Evolutionary conservation across 2,888 invertebrate genomes (phyloP).

Genomic region (Hofmannophila pseudospretella): DNA sequence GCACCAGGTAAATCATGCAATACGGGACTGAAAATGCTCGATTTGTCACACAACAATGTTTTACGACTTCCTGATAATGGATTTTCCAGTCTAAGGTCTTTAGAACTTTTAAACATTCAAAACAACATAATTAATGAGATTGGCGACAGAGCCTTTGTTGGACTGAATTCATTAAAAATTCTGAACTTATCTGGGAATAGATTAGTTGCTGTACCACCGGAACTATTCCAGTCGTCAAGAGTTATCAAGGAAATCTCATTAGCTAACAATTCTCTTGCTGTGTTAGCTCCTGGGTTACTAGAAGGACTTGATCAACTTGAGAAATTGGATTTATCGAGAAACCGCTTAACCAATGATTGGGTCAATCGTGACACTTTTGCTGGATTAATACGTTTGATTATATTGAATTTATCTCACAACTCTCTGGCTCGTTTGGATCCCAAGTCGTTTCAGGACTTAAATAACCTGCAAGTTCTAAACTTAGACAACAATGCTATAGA

Average conservation of each 20-base stretch:
- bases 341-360: constrained; percentile 86
- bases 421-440: constrained; percentile 83
- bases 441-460: constrained; percentile 85
- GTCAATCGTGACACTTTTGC: constrained; percentile 87
- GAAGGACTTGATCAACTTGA: constrained; percentile 85
- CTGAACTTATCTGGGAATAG: constrained; percentile 89
- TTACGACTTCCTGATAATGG: constrained; percentile 83
- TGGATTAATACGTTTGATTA: constrained; percentile 83
- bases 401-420: constrained; percentile 86
- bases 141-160: constrained; percentile 85
- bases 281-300: constrained; percentile 85
- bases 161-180: constrained; percentile 81
- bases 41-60: constrained; percentile 86
- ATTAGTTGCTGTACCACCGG: constrained; percentile 87
- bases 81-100: constrained; percentile 82
- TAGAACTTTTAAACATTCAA: constrained; percentile 84
- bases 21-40: constrained; percentile 82
- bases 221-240: constrained; percentile 84
- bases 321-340: constrained; percentile 84
- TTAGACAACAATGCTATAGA: constrained; percentile 85
- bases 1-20: constrained; percentile 85
- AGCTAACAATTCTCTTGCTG: constrained; percentile 87
- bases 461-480: constrained; percentile 85
- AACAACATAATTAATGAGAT: constrained; percentile 87
- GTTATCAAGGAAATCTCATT: constrained; percentile 85